Conservation (phyloP, 2,113 vertebrate genomes). For the Cyprinus carpio region DNA sequence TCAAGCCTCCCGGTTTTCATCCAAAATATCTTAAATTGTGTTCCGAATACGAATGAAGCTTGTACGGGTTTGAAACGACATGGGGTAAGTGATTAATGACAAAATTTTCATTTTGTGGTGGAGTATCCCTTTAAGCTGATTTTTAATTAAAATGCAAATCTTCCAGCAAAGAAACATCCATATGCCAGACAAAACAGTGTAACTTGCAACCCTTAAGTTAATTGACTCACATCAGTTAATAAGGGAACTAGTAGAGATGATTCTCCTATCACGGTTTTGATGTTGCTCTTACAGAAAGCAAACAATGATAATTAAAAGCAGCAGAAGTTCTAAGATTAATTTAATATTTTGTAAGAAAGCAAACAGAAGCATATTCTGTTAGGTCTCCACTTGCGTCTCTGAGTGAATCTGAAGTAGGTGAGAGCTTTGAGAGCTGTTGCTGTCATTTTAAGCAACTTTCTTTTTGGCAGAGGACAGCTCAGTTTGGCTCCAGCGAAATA, state of each 20-base stretch:
- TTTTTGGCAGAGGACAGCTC: slow-evolving; percentile 43
- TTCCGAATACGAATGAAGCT: too few relatives aligned
- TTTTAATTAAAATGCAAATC: slow-evolving; percentile 62
- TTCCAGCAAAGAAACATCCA: slow-evolving; percentile 49
- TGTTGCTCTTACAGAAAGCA: background rate
- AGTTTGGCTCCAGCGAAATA: slow-evolving; percentile 58
- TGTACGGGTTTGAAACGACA: too few relatives aligned
- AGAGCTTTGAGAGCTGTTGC: slow-evolving; percentile 21
- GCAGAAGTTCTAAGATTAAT: background rate
- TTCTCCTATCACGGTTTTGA: background rate
- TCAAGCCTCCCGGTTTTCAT: too few relatives aligned
- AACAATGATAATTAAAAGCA: background rate
- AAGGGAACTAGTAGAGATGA: background rate
- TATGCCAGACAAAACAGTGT: slow-evolving; percentile 15
- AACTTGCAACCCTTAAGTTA: slow-evolving; percentile 54
- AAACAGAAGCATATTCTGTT: slow-evolving; percentile 23
- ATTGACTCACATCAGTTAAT: slow-evolving; percentile 62
- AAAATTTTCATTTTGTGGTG: too few relatives aligned
- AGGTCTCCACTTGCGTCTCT: slow-evolving; percentile 1
- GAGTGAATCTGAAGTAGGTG: slow-evolving; percentile 30
- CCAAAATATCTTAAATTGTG: too few relatives aligned
- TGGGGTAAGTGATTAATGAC: too few relatives aligned
- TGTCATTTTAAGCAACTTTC: slow-evolving; percentile 53
- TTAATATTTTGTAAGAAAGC: background rate
- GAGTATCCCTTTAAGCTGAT: too few relatives aligned